A percentile compares a stretch with the other conserved stretches of the same genome.
Evolutionary conservation across 2,888 invertebrate genomes (phyloP).

Genomic region (Dynastes hyllus): DNA sequence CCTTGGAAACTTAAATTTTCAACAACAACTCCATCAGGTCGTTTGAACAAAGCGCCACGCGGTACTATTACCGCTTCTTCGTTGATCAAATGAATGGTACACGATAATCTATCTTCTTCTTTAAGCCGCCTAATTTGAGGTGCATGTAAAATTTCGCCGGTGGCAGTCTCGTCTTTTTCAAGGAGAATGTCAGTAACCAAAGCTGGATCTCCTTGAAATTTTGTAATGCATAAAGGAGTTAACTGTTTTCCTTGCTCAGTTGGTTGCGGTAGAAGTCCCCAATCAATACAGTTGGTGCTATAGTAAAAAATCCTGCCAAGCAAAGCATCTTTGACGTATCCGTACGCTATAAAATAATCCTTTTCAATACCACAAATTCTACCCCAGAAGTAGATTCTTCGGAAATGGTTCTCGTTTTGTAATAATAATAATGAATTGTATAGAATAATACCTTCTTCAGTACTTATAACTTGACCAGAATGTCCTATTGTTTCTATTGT

Average conservation of each 20-base stretch:
- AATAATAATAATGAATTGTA: conserved; percentile 86
- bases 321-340: conserved; percentile 83
- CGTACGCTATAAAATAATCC: conserved; percentile 90
- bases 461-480: conserved; percentile 81
- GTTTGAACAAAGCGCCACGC: conserved; percentile 84
- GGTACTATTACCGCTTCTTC: conserved; percentile 86
- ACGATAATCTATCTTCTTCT: conserved; percentile 86
- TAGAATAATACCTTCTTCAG: conserved; percentile 82
- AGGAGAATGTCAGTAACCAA: conserved; percentile 71
- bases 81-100: conserved; percentile 80
- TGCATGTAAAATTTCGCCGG: conserved; percentile 73
- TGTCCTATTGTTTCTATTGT: conserved; percentile 74
- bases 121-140: conserved; percentile 75
- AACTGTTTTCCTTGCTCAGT: conserved; percentile 69
- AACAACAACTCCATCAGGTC: conserved; percentile 81
- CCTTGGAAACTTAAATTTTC: conserved; percentile 84
- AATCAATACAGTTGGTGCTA: conserved; percentile 81
- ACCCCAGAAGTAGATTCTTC: conserved; percentile 90
- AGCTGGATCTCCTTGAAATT: conserved; percentile 72
- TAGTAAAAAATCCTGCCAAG: conserved; percentile 85
- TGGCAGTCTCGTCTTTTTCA: conserved; percentile 74
- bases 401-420: conserved; percentile 90
- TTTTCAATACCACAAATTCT: conserved; percentile 83
- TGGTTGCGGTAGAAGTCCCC: conserved; percentile 77
- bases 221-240: conserved; percentile 68